Evolutionary conservation across 2,888 invertebrate species (phyloP).

Genomic region (Pilophorus perplexus): DNA sequence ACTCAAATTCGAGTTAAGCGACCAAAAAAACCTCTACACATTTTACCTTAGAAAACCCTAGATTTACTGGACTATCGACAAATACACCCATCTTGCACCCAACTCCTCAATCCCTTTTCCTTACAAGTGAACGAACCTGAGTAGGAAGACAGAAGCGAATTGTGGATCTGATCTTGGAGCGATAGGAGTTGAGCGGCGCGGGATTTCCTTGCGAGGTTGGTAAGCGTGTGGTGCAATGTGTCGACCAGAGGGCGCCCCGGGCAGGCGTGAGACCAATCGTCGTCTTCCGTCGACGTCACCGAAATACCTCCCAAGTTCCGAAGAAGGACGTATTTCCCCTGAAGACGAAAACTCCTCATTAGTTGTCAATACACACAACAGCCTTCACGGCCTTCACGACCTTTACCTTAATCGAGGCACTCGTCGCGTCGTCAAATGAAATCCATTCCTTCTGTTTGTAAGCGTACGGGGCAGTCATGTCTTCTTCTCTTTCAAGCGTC

Average conservation of each 20-base stretch:
- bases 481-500: slow-evolving; percentile 74
- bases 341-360: background rate
- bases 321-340: slow-evolving; percentile 69
- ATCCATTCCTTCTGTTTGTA: slow-evolving; percentile 71
- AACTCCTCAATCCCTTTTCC: no score
- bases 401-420: slow-evolving; percentile 68
- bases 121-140: no score
- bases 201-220: slow-evolving; percentile 59
- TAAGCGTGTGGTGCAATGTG: slow-evolving; percentile 50
- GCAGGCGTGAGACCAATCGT: slow-evolving; percentile 55
- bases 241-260: slow-evolving; percentile 47
- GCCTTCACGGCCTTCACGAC: no score
- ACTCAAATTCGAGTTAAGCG: no score
- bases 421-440: slow-evolving; percentile 71
- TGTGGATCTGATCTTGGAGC: slow-evolving; percentile 61
- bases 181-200: slow-evolving; percentile 64
- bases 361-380: background rate
- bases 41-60: no score
- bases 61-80: no score
- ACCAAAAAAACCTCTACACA: no score
- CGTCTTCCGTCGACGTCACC: slow-evolving; percentile 60
- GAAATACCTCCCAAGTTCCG: slow-evolving; percentile 70
- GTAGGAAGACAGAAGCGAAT: slow-evolving; percentile 43
- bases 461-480: slow-evolving; percentile 73
- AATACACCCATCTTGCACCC: no score